Conservation (phyloP, 1,140 invertebrate species). For the Drosophila insularis region DNA sequence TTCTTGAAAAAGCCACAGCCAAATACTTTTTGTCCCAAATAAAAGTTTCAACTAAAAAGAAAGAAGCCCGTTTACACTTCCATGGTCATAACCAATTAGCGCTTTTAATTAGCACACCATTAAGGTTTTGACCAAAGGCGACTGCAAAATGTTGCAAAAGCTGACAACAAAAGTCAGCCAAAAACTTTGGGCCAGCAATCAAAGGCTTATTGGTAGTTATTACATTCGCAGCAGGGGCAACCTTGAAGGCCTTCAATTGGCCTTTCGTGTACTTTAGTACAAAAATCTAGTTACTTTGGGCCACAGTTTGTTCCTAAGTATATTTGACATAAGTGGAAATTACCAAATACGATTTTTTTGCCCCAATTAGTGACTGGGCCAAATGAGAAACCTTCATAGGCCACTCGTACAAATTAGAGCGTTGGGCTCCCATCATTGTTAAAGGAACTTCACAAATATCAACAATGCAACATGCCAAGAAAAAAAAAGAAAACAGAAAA, state of each 20-base stretch:
- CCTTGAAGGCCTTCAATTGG: slow-evolving; percentile 39
- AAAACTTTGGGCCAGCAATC: slow-evolving; percentile 37
- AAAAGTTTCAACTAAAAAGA: background rate
- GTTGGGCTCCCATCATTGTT: slow-evolving; percentile 36
- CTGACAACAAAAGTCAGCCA: slow-evolving; percentile 56
- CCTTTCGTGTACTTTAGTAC: slow-evolving; percentile 11
- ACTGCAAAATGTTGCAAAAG: slow-evolving; percentile 6
- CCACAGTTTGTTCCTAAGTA: slow-evolving; percentile 39
- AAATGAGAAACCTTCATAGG: background rate
- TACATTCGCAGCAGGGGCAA: slow-evolving; percentile 25
- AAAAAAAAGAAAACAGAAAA: background rate
- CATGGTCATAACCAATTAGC: slow-evolving; percentile 62
- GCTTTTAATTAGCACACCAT: slow-evolving; percentile 68
- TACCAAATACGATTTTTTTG: slow-evolving; percentile 61
- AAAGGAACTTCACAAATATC: slow-evolving; percentile 46
- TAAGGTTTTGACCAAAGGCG: slow-evolving; percentile 31
- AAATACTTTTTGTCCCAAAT: background rate
- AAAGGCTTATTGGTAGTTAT: slow-evolving; percentile 69
- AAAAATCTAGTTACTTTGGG: background rate
- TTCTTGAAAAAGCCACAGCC: background rate
- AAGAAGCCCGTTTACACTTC: background rate
- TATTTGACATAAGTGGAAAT: slow-evolving; percentile 47
- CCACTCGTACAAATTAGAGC: slow-evolving; percentile 58
- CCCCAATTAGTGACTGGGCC: slow-evolving; percentile 56
- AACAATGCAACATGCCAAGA: slow-evolving; percentile 40